Conservation (phyloP, 1,140 invertebrate species). For the Camponotus floridanus region DNA sequence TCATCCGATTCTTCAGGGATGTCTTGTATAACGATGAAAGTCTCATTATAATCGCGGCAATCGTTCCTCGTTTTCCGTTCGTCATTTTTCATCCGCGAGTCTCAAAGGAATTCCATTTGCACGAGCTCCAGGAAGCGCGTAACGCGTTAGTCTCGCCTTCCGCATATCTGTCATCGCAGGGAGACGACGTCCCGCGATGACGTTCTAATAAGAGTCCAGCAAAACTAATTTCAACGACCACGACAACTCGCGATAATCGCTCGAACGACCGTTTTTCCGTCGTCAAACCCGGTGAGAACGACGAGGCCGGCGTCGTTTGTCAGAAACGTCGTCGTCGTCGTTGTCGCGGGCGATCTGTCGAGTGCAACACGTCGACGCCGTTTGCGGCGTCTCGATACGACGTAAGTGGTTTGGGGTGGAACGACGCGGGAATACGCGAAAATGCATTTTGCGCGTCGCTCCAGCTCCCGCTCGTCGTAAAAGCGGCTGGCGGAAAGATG, state of each 20-base stretch:
- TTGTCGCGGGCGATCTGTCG: slow-evolving; percentile 43
- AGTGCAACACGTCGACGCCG: slow-evolving; percentile 62
- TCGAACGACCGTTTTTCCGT: slow-evolving; percentile 46
- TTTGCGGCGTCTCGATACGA: slow-evolving; percentile 48
- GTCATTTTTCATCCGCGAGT: slow-evolving; percentile 47
- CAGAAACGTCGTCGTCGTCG: slow-evolving; percentile 36
- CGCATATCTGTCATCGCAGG: slow-evolving; percentile 38
- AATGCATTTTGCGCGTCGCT: slow-evolving; percentile 70
- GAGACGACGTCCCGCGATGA: neutral
- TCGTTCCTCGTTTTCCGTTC: neutral
- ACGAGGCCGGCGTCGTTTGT: slow-evolving; percentile 56
- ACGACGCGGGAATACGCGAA: slow-evolving; percentile 58
- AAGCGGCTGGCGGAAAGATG: slow-evolving; percentile 7
- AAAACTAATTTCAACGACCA: slow-evolving; percentile 65
- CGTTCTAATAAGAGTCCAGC: slow-evolving; percentile 20
- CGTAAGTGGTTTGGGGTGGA: slow-evolving; percentile 30
- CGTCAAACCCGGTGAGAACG: neutral
- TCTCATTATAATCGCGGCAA: slow-evolving; percentile 32
- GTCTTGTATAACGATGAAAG: slow-evolving; percentile 25
- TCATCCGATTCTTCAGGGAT: slow-evolving; percentile 10
- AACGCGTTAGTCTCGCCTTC: slow-evolving; percentile 43
- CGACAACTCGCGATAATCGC: slow-evolving; percentile 45
- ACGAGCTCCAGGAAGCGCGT: slow-evolving; percentile 29
- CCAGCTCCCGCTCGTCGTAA: neutral
- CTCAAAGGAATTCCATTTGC: slow-evolving; percentile 40